Evolutionary conservation across 37 sponge, comb jelly and placozoan species (phyloP), one percentile per base, ranked within the genome.

Genomic region (Aphrocallistes beatrix): DNA sequence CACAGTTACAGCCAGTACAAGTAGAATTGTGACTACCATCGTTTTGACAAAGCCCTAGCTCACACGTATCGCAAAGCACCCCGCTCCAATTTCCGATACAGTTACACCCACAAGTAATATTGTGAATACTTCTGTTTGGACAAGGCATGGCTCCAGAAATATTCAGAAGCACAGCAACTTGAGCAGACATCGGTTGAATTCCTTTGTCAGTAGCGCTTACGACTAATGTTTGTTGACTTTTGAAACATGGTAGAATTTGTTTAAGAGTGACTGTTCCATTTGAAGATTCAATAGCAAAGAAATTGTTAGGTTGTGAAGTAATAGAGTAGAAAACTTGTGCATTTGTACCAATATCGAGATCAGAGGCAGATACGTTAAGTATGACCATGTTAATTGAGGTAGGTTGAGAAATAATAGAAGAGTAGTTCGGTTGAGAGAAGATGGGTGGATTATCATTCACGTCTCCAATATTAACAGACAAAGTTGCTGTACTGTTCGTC

Each of bases 311-410:
- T 60, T 60, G 75, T 25, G 75, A 60, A 8, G n/a, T 23, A 28
- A 49, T 16, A 1, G 51, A 60, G 81, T 84, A 84, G 23, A 51
- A 6, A 37, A 84, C 50, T 8, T 23, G 38, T 6, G 28, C 81
- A 16, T 84, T 84, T 13, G 85, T 32, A 49, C 85, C 85, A 50
- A 37, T 23, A 50, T 84, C 85, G 3, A 49, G 10, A 42, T 84
- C 85, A 42, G 19, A 23, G 1, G 85, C 85, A 17, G 37, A 37
- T 37, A 84, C 51, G 17, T 23, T 40, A 6, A 50, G n/a, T 23
- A 84, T 38, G 3, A 6, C 25, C 32, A 23, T 25, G n/a, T 81
- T 28, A 51, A 84, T 30, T 23, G 82, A 81, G 1, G 85, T 48
- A 42, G 60, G 23, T 16, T 84, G 81, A 9, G 9, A 21, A 6